Evolutionary conservation across 1,140 invertebrate genomes (phyloP), one percentile per base, ranked within the genome.

Genomic region (Heliconius nattereri): DNA sequence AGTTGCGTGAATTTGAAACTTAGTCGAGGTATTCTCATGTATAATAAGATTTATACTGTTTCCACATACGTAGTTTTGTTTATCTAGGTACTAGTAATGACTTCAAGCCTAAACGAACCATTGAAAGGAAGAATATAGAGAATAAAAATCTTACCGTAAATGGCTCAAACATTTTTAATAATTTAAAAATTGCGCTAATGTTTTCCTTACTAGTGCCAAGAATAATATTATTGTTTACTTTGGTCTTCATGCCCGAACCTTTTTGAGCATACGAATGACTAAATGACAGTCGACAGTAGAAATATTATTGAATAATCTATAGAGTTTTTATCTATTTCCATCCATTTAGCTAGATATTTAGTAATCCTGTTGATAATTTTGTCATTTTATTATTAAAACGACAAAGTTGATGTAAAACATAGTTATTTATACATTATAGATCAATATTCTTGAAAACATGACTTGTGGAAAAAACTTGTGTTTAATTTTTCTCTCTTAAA

Each of bases 351-450:
- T 78, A 78, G 49, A 60, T 57, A 57, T 75, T 73, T 82, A 76
- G 77, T 49, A 19, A 73, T 73, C 66, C 77, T 77, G 81, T 85
- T 82, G 78, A 77, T 83, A 84, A 90, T 90, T 91, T 92, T 90
- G 91, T 91, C 88, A 86, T 91, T 91, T 92, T 91, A 85, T 89
- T 78, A 76, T 81, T 87, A 90, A 92, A 91, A 91, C 85, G 87
- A 91, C 90, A 92, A 91, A 91, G 86, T 90, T 90, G 81, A 78
- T 83, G 78, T 73, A 81, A 81, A 49, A 75, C 75, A 75, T 79
- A 79, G 75, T 80, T 80, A 83, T 80, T 76, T 81, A 81, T 81
- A 76, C 20, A 79, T 76, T 83, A 75, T 83, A 78, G 72, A 73
- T 76, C 23, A 66, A 75, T 81, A 75, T 81, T 66, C 9, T 81